Evolutionary conservation across 2,888 invertebrate species (phyloP), one percentile per base, ranked within the genome.

Genomic region (Pammene fasciana): DNA sequence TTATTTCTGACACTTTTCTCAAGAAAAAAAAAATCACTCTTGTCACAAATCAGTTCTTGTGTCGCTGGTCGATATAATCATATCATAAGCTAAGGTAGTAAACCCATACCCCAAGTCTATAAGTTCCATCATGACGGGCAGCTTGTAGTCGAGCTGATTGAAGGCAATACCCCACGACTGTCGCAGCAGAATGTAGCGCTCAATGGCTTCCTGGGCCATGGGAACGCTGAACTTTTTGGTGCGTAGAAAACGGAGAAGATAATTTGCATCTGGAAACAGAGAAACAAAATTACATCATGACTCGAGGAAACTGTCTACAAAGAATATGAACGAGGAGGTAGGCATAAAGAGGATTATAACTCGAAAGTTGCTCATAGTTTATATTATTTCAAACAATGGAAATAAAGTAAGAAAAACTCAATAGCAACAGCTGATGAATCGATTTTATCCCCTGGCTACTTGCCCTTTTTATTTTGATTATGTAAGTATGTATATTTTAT

Each of bases 201-300:
- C 95, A 65, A 96, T 93, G 26, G 96, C 95, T 78, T 96, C 95
- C 80, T 96, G 95, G 0, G 96, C 95, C 93, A 96, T 95, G 1
- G 95, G 95, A 0, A 97, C 95, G 81, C 95, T 96, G 88, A 95
- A 97, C 82, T 96, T 97, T 86, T 97, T 96, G 71, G 95, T 94
- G n/a, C 97, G 94, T 62, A 97, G 92, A 83, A 96, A 97, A 71
- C 96, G 94, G 64, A 97, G 90, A 55, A 97, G 87, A 84, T 95
- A 97, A 77, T 86, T 94, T 0, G 94, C 87, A 87, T 96, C 96
- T 96, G 86, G 43, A 86, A 57, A 26, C 34, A 54, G n/a, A 96
- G 86, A 45, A 86, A 57, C 34, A 13, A 34, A 26, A 18, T 64
- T 41, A n/a, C 11, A 65, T 36, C 41, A 34, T 34, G 59, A 34